Evolutionary conservation across 2,888 invertebrate genomes (phyloP).

Genomic region (Drosophila kambysellisi): DNA sequence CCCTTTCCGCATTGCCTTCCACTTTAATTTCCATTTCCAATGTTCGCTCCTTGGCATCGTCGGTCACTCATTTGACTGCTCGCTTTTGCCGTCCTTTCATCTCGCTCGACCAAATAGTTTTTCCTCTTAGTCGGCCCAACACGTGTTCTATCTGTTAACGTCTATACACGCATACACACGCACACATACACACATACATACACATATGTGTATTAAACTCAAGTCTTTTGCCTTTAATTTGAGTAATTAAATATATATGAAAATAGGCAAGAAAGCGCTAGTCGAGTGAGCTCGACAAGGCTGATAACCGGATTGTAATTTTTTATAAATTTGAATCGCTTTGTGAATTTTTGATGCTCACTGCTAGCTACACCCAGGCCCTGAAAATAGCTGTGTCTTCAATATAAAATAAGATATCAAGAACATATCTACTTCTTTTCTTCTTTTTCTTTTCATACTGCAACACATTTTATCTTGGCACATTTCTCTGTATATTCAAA

Average conservation of each 20-base stretch:
- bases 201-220: slow-evolving; percentile 16
- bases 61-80: slow-evolving; percentile 71
- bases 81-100: slow-evolving; percentile 59
- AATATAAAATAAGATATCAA: not conserved
- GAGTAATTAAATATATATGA: not conserved
- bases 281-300: not conserved
- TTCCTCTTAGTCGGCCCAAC: slow-evolving; percentile 50
- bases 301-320: not conserved
- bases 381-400: not conserved
- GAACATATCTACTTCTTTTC: too few relatives aligned
- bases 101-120: slow-evolving; percentile 54
- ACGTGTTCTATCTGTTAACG: slow-evolving; percentile 24
- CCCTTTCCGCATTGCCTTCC: not conserved
- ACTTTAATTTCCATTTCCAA: not conserved
- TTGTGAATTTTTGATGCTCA: not conserved
- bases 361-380: not conserved
- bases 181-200: not conserved
- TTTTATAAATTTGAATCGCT: not conserved
- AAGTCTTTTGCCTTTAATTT: slow-evolving; percentile 8
- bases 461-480: not conserved
- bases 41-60: slow-evolving; percentile 25
- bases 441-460: not conserved
- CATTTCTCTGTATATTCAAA: not conserved
- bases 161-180: not conserved
- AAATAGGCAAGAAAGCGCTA: not conserved